Base-by-base conservation (phyloP, 1,140 invertebrate species). In the Antheraea mylitta region DNA sequence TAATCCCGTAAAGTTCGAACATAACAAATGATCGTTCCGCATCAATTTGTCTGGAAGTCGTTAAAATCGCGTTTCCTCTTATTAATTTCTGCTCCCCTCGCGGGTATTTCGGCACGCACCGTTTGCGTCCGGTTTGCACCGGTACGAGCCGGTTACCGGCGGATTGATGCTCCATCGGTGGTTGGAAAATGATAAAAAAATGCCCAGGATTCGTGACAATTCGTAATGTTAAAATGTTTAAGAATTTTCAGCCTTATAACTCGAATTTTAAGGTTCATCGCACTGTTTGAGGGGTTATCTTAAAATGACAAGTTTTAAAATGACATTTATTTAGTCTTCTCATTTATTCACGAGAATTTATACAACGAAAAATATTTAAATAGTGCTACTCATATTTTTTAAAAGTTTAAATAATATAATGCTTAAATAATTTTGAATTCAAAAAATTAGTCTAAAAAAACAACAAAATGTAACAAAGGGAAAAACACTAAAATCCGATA, bases 21-120 rank as follows among this genome's bases (percentile, higher is more conserved):
- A 73, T 83, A 79, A 87, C 85, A 88, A 88, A 85, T 78, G 85
- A 84, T 86, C 82, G 79, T 88, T 88, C 86, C 76, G 67, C 85
- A 77, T 81, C 81, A 87, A 86, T 89, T 87, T 87, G 83, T 86
- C 84, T 79, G 78, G 77, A 76, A 83, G 79, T 91, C 87, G 87
- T 91, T 90, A 91, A 91, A 90, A 89, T 87, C 83, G 75, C 81
- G 83, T 90, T 87, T 87, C 87, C 82, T 85, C 79, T 82, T 87
- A 89, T 89, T 91, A 89, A 90, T 89, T 87, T 87, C 81, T 83
- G 81, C 81, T 83, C 87, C 85, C 80, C 80, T 75, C 16, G 71
- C 65, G 73, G 68, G 68, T 69, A 65, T 64, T 59, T 13, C 22
- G 63, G 69, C 77, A 80, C 73, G 70, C 74, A 76, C 62, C 68